These are phyloP conservation scores for Neotoxoptera formosana DNA, from an alignment of 1,140 invertebrate species.

Conservation along the genomic window DNA sequence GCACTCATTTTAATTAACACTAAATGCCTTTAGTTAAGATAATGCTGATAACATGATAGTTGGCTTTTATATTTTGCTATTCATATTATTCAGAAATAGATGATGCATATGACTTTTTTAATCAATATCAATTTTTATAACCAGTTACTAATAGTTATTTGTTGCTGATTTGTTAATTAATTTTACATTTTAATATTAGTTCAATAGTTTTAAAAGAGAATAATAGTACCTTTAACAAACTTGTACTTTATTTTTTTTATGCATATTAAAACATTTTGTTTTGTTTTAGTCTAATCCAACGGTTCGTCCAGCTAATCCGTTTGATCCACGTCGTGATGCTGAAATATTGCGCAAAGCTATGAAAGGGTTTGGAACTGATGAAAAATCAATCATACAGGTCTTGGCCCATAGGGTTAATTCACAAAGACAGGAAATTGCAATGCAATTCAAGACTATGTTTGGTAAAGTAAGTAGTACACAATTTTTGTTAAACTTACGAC, in stretches of 20 bases:
- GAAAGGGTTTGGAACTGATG: conserved; percentile 87
- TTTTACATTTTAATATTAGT: not conserved
- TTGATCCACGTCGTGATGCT: conserved; percentile 79
- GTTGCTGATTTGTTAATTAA: not conserved
- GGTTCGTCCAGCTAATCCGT: conserved; percentile 69
- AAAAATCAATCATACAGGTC: conserved; percentile 81
- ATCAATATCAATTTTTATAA: not conserved
- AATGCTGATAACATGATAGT: conserved; percentile 5
- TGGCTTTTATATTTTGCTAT: not conserved
- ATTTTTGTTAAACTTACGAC: not conserved
- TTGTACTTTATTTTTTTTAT: not conserved
- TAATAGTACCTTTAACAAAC: not conserved
- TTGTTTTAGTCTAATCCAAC: conserved; percentile 68
- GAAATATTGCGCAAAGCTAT: conserved; percentile 83
- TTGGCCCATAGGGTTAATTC: conserved; percentile 76
- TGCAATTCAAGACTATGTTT: conserved; percentile 80
- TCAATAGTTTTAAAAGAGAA: conserved; percentile 21
- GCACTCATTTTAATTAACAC: not conserved
- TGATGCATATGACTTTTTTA: not conserved
- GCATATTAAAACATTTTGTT: conserved; percentile 46
- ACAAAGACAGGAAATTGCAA: conserved; percentile 78
- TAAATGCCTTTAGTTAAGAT: not conserved
- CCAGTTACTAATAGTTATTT: not conserved
- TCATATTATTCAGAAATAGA: not conserved
- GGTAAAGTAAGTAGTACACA: conserved; percentile 72